These are phyloP conservation scores for Rhinichthys osculus DNA, from an alignment of 2,797 vertebrate genomes.

Conservation along the genomic window DNA sequence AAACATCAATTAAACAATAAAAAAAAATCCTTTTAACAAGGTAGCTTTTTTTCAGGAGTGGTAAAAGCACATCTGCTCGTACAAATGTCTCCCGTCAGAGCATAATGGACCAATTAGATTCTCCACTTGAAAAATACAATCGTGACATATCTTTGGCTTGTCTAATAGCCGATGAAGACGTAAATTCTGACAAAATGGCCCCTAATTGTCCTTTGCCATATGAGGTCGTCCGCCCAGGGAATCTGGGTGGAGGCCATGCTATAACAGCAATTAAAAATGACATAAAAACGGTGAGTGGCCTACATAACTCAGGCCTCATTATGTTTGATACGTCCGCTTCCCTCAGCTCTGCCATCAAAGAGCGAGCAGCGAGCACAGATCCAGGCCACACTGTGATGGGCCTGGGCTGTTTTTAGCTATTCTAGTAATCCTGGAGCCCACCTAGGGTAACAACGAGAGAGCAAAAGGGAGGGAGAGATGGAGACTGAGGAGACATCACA, in stretches of 20 bases:
- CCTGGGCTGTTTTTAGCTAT: constrained; percentile 48
- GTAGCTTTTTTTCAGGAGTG: background rate
- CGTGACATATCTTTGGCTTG: constrained; percentile 30
- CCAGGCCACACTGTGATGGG: constrained; percentile 38
- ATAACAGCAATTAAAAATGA: constrained; percentile 55
- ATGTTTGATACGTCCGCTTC: constrained; percentile 41
- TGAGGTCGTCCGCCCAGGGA: constrained; percentile 41
- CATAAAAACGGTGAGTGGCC: constrained; percentile 52
- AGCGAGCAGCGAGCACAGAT: constrained; percentile 37
- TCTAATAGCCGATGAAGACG: constrained; percentile 32
- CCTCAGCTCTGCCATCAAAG: constrained; percentile 45
- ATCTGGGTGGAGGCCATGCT: constrained; percentile 28
- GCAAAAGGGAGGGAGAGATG: background rate
- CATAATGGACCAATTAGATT: constrained; percentile 39
- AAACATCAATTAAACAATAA: background rate
- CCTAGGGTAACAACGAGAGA: constrained; percentile 45
- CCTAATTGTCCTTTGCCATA: constrained; percentile 51
- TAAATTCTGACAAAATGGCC: constrained; percentile 41
- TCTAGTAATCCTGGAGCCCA: constrained; percentile 56
- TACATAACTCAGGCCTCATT: constrained; percentile 60
- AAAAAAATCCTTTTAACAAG: background rate
- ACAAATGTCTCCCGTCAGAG: constrained; percentile 31
- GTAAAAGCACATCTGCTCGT: constrained; percentile 28
- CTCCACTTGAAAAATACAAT: constrained; percentile 26
- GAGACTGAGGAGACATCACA: constrained; percentile 29